A percentile compares a stretch with the other conserved stretches of the same genome.
Conservation (phyloP, 2,113 vertebrate genomes). For the Nematolebias whitei region DNA sequence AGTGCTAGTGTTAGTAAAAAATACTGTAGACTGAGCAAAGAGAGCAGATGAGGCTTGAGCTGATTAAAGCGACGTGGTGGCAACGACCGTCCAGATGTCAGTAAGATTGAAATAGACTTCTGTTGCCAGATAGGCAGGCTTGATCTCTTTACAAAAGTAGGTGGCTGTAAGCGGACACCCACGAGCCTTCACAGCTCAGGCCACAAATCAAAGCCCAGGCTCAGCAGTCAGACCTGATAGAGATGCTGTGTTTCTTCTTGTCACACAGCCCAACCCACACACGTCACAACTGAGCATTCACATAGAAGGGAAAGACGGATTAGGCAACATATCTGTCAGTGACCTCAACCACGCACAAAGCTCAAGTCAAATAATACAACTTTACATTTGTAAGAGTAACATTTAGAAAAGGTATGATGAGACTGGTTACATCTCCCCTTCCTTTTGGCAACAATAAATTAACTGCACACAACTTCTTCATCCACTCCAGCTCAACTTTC, state of each 20-base stretch:
- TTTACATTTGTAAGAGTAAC: not conserved
- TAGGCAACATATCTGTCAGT: constrained; percentile 9
- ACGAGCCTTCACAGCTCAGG: constrained; percentile 18
- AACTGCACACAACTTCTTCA: constrained; percentile 23
- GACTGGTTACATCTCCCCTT: constrained; percentile 6
- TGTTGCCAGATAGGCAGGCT: constrained; percentile 45
- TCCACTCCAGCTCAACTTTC: constrained; percentile 6
- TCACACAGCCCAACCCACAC: not conserved
- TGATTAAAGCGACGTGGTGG: constrained; percentile 21
- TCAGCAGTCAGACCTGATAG: not conserved
- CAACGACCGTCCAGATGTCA: constrained; percentile 48
- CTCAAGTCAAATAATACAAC: constrained; percentile 12
- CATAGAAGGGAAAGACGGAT: not conserved
- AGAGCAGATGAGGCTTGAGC: not conserved
- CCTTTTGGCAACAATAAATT: constrained; percentile 25
- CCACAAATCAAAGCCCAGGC: not conserved
- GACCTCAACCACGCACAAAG: constrained; percentile 11
- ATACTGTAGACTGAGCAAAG: not conserved
- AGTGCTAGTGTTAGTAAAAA: constrained; percentile 6
- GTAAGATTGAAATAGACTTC: constrained; percentile 57
- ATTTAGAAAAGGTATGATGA: constrained; percentile 14
- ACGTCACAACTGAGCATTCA: constrained; percentile 1
- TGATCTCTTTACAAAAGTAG: constrained; percentile 46
- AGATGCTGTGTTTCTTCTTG: too few relatives aligned
- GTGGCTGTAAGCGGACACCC: constrained; percentile 61